These are phyloP conservation scores for Bujurquina vittata DNA, from an alignment of 2,113 vertebrate genomes.

Conservation along the genomic window DNA sequence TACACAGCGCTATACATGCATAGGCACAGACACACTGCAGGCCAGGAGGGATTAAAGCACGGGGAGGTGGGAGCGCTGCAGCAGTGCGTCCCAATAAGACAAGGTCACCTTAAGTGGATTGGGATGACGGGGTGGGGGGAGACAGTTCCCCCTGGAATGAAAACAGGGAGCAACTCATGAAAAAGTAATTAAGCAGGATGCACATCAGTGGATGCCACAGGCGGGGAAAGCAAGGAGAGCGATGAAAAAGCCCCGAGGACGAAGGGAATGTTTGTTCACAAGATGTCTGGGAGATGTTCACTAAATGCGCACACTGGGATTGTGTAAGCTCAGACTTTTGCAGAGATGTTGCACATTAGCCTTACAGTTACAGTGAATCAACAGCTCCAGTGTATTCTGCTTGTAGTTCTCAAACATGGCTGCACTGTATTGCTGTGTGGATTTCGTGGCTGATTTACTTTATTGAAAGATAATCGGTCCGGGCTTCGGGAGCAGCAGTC, in stretches of 20 bases:
- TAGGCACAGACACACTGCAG: constrained; percentile 24
- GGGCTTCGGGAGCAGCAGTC: background rate
- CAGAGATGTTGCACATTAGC: background rate
- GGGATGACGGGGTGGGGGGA: constrained; percentile 11
- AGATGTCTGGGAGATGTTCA: constrained; percentile 18
- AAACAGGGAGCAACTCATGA: constrained; percentile 65
- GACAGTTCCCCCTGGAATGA: constrained; percentile 48
- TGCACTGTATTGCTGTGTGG: background rate
- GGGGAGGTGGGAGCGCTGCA: constrained; percentile 41
- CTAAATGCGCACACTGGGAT: background rate
- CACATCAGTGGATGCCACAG: constrained; percentile 63
- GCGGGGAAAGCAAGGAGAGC: constrained; percentile 34
- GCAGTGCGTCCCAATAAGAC: constrained; percentile 55
- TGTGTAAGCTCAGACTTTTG: constrained; percentile 19
- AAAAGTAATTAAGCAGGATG: constrained; percentile 75
- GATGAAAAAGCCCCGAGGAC: constrained; percentile 30
- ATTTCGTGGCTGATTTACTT: background rate
- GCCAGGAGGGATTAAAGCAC: constrained; percentile 37
- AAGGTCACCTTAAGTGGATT: constrained; percentile 73
- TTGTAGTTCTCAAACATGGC: background rate
- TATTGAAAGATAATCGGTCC: too few species aligned
- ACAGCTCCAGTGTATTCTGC: background rate
- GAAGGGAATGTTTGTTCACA: constrained; percentile 42
- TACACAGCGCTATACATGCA: background rate
- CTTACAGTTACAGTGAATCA: background rate